Percentiles rank a stretch among this genome's conserved stretches.
Evolutionary conservation across 2,113 vertebrate species (phyloP).

Genomic region (Misgurnus mizolepis): DNA sequence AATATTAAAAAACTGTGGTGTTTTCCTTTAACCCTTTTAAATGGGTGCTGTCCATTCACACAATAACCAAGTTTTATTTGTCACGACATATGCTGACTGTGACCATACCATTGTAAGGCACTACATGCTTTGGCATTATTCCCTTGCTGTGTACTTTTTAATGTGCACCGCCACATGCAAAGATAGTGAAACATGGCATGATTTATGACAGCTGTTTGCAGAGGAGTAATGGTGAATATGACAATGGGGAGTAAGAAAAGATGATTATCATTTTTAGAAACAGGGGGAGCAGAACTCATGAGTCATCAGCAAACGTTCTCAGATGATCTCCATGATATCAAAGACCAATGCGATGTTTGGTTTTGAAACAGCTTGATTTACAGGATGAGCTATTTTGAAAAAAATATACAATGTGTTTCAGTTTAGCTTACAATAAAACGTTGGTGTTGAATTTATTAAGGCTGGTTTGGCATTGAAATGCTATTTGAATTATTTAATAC

Average conservation of each 20-base stretch:
- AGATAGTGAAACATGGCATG: slow-evolving; percentile 22
- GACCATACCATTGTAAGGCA: not conserved
- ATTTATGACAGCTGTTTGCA: slow-evolving; percentile 50
- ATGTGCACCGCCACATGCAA: slow-evolving; percentile 4
- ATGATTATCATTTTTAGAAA: slow-evolving; percentile 60
- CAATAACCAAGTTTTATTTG: too few relatives aligned
- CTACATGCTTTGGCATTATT: not conserved
- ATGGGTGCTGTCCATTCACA: not conserved
- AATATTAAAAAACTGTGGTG: too few relatives aligned
- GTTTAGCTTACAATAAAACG: slow-evolving; percentile 18
- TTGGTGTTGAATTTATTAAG: slow-evolving; percentile 38
- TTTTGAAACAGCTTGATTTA: slow-evolving; percentile 37
- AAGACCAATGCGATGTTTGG: slow-evolving; percentile 15
- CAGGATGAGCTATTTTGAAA: slow-evolving; percentile 26
- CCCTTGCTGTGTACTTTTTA: not conserved
- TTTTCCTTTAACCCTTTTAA: not conserved
- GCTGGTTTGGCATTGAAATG: slow-evolving; percentile 29
- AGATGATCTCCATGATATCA: slow-evolving; percentile 37
- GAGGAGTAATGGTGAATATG: slow-evolving; percentile 44
- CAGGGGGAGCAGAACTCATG: slow-evolving; percentile 3
- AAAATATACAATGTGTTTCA: slow-evolving; percentile 31
- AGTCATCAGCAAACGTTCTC: slow-evolving; percentile 18
- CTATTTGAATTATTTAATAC: slow-evolving; percentile 33
- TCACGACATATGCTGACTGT: too few relatives aligned
- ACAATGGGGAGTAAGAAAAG: slow-evolving; percentile 44